Conservation (phyloP, 1,140 invertebrate genomes). For the Drosophila takahashii region DNA sequence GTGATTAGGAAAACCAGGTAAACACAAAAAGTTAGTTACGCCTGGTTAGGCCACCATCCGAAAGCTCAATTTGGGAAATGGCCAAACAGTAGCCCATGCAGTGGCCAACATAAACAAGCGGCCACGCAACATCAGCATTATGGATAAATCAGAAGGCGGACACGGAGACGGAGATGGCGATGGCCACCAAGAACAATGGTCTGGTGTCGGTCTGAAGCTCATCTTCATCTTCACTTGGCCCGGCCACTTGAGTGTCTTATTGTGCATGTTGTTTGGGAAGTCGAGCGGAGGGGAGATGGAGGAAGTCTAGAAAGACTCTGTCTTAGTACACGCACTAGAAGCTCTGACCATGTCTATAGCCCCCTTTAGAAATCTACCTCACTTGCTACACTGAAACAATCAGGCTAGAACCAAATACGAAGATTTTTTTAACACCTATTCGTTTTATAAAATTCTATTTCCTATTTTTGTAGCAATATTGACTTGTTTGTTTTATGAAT, state of each 20-base stretch:
- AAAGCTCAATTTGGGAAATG: slow-evolving; percentile 74
- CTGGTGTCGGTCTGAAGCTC: slow-evolving; percentile 48
- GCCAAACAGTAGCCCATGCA: slow-evolving; percentile 57
- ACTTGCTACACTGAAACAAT: slow-evolving; percentile 7
- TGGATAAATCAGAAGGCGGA: slow-evolving; percentile 26
- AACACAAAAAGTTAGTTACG: slow-evolving; percentile 64
- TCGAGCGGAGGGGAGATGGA: not conserved
- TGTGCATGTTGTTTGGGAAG: slow-evolving; percentile 61
- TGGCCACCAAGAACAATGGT: slow-evolving; percentile 68
- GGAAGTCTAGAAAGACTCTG: slow-evolving; percentile 8
- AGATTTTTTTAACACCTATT: too few relatives aligned
- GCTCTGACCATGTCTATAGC: slow-evolving; percentile 51
- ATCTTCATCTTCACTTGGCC: slow-evolving; percentile 51
- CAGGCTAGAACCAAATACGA: not conserved
- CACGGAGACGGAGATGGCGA: slow-evolving; percentile 19
- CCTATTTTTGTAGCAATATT: too few relatives aligned
- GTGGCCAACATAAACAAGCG: slow-evolving; percentile 69
- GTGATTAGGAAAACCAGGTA: slow-evolving; percentile 29
- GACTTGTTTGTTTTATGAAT: too few relatives aligned
- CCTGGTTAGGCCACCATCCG: slow-evolving; percentile 62
- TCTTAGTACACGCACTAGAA: slow-evolving; percentile 70
- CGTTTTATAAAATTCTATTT: too few relatives aligned
- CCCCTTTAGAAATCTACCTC: slow-evolving; percentile 12
- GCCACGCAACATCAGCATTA: slow-evolving; percentile 67
- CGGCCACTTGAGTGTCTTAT: slow-evolving; percentile 61